A percentile compares a stretch with the other conserved stretches of the same genome.
phyloP scores from a whole-genome alignment of 2,797 vertebrate species.

The Chloroceryle inda region DNA sequence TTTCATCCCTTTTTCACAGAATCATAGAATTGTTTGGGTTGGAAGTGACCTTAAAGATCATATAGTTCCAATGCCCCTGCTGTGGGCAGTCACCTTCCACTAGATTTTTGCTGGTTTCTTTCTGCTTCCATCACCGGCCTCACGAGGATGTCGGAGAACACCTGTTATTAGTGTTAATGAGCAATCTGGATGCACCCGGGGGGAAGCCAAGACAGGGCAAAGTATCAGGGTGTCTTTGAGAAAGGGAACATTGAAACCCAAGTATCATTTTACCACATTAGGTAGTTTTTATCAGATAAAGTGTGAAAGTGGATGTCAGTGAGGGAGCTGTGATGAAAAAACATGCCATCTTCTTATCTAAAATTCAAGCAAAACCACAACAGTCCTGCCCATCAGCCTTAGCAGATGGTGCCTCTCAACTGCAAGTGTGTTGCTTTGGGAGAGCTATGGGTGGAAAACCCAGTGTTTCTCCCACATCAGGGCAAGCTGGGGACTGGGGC shows the following conservation, averaged over 20 bases:
- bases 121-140: background rate
- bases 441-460: background rate
- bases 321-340: background rate
- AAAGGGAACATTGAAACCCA: background rate
- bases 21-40: background rate
- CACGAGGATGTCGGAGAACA: background rate
- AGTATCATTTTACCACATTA: background rate
- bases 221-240: background rate
- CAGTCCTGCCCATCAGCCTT: background rate
- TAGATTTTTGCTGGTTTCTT: background rate
- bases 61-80: background rate
- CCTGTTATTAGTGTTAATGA: background rate
- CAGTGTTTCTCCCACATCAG: rapidly evolving
- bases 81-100: background rate
- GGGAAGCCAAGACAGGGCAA: background rate
- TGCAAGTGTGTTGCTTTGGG: background rate
- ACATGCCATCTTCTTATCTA: background rate
- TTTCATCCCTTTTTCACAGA: background rate
- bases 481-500: background rate
- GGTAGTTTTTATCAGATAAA: background rate
- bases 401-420: background rate
- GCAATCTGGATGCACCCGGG: rapidly evolving
- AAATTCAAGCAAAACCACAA: background rate
- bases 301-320: background rate
- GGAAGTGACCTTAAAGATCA: background rate